phyloP scores from a whole-genome alignment of 2,113 vertebrate genomes.

The Corydoras sp. region DNA sequence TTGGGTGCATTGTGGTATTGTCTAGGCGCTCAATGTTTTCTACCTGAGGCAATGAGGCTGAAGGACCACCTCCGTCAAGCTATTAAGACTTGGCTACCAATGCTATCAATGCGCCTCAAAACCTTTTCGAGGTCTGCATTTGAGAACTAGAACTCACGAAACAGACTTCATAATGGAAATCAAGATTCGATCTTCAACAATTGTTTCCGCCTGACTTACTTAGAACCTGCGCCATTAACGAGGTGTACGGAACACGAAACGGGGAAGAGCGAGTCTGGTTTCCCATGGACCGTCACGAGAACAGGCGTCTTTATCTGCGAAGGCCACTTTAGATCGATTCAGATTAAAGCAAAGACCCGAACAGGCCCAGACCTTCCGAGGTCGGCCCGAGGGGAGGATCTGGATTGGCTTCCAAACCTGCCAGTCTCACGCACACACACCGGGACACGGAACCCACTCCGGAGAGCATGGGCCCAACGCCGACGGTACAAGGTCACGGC shows the following conservation, averaged over 20 bases:
- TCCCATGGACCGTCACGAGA: neutral
- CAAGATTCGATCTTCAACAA: too few relatives aligned
- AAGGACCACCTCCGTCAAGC: too few relatives aligned
- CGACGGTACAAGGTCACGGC: constrained; percentile 35
- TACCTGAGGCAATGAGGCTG: too few relatives aligned
- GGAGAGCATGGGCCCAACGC: constrained; percentile 8
- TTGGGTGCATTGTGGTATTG: too few relatives aligned
- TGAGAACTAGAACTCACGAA: too few relatives aligned
- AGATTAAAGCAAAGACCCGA: constrained; percentile 25
- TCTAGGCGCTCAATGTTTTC: too few relatives aligned
- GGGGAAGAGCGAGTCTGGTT: constrained; percentile 50
- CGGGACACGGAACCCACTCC: constrained; percentile 9
- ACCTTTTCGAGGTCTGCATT: too few relatives aligned
- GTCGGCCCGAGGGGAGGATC: constrained; percentile 29
- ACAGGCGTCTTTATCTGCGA: constrained; percentile 22
- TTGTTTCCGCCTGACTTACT: too few relatives aligned
- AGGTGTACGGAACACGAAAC: constrained; percentile 25
- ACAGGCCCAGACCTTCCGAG: constrained; percentile 18
- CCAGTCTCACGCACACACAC: neutral
- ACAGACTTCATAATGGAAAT: too few relatives aligned
- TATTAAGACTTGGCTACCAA: too few relatives aligned
- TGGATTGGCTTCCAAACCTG: constrained; percentile 7
- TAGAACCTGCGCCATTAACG: too few relatives aligned
- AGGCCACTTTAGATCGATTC: constrained; percentile 37
- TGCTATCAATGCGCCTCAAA: too few relatives aligned